Evolutionary conservation across 1,140 invertebrate species (phyloP).

Genomic region (Drepana arcuata): DNA sequence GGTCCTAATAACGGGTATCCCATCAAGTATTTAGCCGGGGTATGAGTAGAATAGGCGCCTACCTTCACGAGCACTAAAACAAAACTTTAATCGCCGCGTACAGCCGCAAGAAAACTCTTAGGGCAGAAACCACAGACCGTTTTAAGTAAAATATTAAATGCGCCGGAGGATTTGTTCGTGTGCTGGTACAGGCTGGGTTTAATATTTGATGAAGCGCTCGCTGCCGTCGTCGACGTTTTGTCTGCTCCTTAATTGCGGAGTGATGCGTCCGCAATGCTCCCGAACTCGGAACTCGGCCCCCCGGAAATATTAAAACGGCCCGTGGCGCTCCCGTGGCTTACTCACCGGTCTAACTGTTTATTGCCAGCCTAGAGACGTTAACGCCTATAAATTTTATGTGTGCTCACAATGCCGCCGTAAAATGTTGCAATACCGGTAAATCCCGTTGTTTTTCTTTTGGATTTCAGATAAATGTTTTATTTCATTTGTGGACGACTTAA

Average conservation of each 20-base stretch:
- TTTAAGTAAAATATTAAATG: conserved; percentile 61
- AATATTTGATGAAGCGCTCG: conserved; percentile 47
- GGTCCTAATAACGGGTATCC: conserved; percentile 15
- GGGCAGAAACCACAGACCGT: conserved; percentile 46
- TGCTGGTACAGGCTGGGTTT: conserved; percentile 28
- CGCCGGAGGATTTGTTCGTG: conserved; percentile 38
- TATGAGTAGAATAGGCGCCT: conserved; percentile 16
- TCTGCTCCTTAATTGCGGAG: conserved; percentile 43
- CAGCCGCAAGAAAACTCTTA: conserved; percentile 40
- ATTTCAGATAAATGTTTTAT: conserved; percentile 45
- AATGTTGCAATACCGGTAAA: conserved; percentile 59
- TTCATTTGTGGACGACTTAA: conserved; percentile 23
- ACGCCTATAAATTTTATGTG: conserved; percentile 60
- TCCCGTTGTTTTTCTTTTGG: conserved; percentile 49
- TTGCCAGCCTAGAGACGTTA: conserved; percentile 47
- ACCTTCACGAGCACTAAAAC: conserved; percentile 32
- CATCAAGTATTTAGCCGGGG: conserved; percentile 33
- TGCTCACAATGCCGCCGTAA: conserved; percentile 51
- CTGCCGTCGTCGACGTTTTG: conserved; percentile 26
- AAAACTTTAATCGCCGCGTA: conserved; percentile 43
- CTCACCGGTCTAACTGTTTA: conserved; percentile 49
- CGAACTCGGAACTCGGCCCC: neutral
- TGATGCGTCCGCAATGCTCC: conserved; percentile 26
- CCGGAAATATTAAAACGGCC: conserved; percentile 43
- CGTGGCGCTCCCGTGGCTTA: conserved; percentile 25